Percentiles rank a stretch among this genome's conserved stretches.
phyloP scores from a whole-genome alignment of 2,113 vertebrate species.

The Tyrannus savana region DNA sequence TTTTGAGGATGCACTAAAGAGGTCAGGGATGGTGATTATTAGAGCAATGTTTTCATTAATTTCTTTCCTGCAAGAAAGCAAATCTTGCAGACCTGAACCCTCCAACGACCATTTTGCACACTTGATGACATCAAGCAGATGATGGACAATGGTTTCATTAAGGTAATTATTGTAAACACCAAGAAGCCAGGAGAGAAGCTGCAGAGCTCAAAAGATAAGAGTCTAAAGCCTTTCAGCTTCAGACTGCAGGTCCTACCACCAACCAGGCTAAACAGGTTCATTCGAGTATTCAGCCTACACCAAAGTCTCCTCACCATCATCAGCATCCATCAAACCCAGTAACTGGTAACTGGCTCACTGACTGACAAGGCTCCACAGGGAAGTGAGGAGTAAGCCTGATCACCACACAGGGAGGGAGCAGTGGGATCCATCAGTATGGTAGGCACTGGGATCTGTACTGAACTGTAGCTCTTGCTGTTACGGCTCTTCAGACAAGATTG shows the following conservation, averaged over 20 bases:
- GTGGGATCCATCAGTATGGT: rapidly evolving
- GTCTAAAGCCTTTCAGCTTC: constrained; percentile 2
- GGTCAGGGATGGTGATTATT: background rate
- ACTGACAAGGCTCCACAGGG: background rate
- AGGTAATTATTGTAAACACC: constrained; percentile 28
- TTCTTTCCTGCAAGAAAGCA: constrained; percentile 14
- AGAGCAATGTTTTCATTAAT: background rate
- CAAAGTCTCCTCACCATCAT: background rate
- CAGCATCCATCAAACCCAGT: background rate
- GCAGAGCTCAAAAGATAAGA: background rate
- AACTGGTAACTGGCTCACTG: background rate
- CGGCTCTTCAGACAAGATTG: background rate
- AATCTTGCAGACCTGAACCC: background rate
- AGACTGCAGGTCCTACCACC: background rate
- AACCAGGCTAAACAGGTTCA: constrained; percentile 30
- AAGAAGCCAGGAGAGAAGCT: background rate
- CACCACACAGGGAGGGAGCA: rapidly evolving
- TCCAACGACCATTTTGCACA: background rate
- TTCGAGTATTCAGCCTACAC: background rate
- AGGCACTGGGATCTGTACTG: background rate
- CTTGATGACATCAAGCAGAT: background rate
- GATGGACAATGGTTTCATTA: background rate
- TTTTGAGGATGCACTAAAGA: constrained; percentile 25
- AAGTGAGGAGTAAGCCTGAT: background rate
- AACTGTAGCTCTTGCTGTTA: rapidly evolving